Conservation (phyloP, 1,140 invertebrate species). For the Hylyphantes graminicola region DNA sequence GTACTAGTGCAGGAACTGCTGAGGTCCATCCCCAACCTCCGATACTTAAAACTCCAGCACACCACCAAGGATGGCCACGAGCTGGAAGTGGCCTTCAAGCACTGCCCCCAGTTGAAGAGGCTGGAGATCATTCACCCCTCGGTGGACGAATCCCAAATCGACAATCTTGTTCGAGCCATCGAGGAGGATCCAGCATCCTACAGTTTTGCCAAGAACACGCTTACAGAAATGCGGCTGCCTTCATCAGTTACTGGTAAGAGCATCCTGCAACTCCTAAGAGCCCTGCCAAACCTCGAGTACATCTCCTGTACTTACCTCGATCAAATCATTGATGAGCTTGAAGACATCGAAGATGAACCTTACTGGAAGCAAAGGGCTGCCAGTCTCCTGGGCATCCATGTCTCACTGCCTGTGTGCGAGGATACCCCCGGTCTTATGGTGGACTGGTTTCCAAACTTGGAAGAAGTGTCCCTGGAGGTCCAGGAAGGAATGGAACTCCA, state of each 20-base stretch:
- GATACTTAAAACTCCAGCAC: conserved; percentile 59
- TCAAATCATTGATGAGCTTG: conserved; percentile 50
- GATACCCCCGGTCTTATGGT: conserved; percentile 57
- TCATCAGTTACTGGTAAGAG: conserved; percentile 60
- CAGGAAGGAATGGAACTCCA: conserved; percentile 61
- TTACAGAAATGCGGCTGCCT: conserved; percentile 60
- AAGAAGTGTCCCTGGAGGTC: conserved; percentile 61
- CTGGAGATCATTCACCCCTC: conserved; percentile 62
- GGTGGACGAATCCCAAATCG: conserved; percentile 54
- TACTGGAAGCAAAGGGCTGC: conserved; percentile 37
- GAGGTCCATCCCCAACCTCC: conserved; percentile 48
- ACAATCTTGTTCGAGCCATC: conserved; percentile 38
- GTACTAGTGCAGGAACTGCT: conserved; percentile 33
- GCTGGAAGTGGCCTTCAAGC: conserved; percentile 51
- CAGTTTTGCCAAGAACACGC: background rate
- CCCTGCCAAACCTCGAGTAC: conserved; percentile 60
- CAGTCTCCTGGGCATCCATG: conserved; percentile 45
- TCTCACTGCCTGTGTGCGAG: conserved; percentile 59
- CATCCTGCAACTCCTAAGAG: conserved; percentile 56
- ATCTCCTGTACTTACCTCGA: conserved; percentile 61
- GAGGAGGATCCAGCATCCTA: background rate
- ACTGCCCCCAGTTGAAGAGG: conserved; percentile 54
- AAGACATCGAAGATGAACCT: conserved; percentile 1
- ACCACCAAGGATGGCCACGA: conserved; percentile 44
- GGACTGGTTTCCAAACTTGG: conserved; percentile 58